A percentile compares a stretch with the other conserved stretches of the same genome.
These are phyloP conservation scores for Drosophila rubida DNA, from an alignment of 2,888 invertebrate genomes.

Conservation along the genomic window DNA sequence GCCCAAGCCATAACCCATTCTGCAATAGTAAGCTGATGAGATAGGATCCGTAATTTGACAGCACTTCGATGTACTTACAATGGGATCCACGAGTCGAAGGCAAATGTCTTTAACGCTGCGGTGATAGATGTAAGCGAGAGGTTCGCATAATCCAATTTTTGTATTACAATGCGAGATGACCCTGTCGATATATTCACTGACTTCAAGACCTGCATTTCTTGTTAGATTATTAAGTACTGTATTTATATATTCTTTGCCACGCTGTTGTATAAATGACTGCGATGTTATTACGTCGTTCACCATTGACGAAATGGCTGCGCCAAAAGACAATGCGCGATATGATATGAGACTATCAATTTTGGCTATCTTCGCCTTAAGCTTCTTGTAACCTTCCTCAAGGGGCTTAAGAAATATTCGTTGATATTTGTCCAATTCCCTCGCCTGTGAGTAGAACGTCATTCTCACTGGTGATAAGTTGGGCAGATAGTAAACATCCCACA, in stretches of 20 bases:
- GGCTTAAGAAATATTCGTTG: not conserved
- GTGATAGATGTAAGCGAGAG: slow-evolving; percentile 33
- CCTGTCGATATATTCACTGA: slow-evolving; percentile 18
- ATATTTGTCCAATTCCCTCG: not conserved
- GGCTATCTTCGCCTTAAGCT: not conserved
- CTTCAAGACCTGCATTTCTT: not conserved
- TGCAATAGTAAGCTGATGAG: slow-evolving; percentile 85
- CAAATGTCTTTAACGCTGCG: slow-evolving; percentile 37
- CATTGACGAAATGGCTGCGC: not conserved
- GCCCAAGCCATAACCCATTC: slow-evolving; percentile 97
- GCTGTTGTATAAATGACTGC: slow-evolving; percentile 25
- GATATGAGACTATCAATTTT: slow-evolving; percentile 38
- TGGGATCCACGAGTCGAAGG: slow-evolving; percentile 44
- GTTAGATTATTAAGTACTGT: slow-evolving; percentile 40
- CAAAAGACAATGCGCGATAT: slow-evolving; percentile 34
- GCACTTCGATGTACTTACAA: slow-evolving; percentile 33
- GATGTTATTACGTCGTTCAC: slow-evolving; percentile 4
- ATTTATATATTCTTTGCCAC: slow-evolving; percentile 26
- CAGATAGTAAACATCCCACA: no score
- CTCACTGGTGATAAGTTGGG: no score
- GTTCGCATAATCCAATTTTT: slow-evolving; percentile 44
- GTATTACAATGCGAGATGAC: slow-evolving; percentile 7
- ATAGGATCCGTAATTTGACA: no score
- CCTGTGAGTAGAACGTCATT: not conserved
- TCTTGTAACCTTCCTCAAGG: not conserved